Evolutionary conservation across 2,797 vertebrate genomes (phyloP).

Genomic region (Diceros bicornis): DNA sequence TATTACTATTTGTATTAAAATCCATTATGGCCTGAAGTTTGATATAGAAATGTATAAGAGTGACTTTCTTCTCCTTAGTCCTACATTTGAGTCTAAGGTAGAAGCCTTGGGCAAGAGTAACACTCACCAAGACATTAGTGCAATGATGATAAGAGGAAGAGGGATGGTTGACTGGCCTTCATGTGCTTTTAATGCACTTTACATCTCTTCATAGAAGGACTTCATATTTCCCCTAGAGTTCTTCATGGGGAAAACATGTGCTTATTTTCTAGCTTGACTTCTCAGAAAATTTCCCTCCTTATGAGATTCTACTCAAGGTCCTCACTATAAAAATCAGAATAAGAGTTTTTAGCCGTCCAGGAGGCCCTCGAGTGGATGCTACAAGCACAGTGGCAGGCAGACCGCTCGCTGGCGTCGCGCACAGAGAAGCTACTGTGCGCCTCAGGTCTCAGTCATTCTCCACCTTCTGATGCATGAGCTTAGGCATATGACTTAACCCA

Average conservation of each 20-base stretch:
- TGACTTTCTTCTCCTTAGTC: background rate
- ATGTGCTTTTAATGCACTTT: background rate
- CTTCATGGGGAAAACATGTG: background rate
- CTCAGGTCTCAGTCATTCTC: background rate
- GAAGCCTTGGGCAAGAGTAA: background rate
- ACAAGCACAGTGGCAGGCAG: background rate
- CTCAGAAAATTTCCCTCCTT: background rate
- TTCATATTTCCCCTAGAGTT: background rate
- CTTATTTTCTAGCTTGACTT: background rate
- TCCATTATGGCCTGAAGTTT: background rate
- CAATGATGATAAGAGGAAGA: background rate
- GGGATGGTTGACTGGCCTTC: background rate
- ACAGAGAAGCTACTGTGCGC: background rate
- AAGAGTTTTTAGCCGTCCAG: background rate
- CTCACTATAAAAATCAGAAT: background rate
- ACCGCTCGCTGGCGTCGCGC: background rate
- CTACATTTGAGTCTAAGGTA: background rate
- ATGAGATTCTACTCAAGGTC: background rate
- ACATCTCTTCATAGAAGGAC: background rate
- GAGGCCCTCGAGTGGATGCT: background rate
- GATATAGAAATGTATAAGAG: background rate
- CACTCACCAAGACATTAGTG: background rate
- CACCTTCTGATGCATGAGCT: background rate
- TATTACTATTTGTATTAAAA: background rate
- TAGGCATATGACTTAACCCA: slow-evolving; percentile 42